Percentiles rank a stretch among this genome's conserved stretches.
phyloP scores from a whole-genome alignment of 2,797 vertebrate genomes.

The Poeciliopsis turneri region DNA sequence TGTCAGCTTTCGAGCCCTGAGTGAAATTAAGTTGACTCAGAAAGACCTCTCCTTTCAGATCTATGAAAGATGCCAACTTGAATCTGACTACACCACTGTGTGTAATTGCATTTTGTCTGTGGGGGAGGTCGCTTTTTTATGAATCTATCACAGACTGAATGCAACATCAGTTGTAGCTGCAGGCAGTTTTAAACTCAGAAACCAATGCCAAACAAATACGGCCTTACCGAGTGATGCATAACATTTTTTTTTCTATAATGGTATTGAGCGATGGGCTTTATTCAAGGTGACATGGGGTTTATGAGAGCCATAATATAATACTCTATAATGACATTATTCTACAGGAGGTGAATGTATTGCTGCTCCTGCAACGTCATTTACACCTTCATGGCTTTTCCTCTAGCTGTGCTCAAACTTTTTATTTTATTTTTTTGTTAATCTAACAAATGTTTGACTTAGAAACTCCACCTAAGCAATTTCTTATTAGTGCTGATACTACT shows the following conservation, averaged over 20 bases:
- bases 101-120: constrained; percentile 63
- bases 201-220: constrained; percentile 67
- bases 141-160: constrained; percentile 41
- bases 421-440: constrained; percentile 49
- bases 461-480: constrained; percentile 61
- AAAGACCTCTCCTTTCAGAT: constrained; percentile 69
- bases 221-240: constrained; percentile 64
- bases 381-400: constrained; percentile 54
- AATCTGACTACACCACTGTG: constrained; percentile 56
- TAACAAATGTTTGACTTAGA: constrained; percentile 71
- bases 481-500: constrained; percentile 38
- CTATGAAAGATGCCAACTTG: constrained; percentile 62
- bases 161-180: constrained; percentile 56
- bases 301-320: constrained; percentile 72
- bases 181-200: constrained; percentile 63
- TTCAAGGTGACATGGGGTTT: constrained; percentile 77
- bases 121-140: constrained; percentile 29
- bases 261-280: constrained; percentile 69
- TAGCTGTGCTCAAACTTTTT: constrained; percentile 44
- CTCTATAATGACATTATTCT: constrained; percentile 71
- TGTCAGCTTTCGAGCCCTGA: constrained; percentile 69
- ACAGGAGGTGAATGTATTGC: constrained; percentile 64
- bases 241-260: constrained; percentile 46
- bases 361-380: constrained; percentile 66
- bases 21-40: constrained; percentile 74